Conservation (phyloP, 37 sponge, comb jelly and placozoan genomes). For the Spongia lamella region DNA sequence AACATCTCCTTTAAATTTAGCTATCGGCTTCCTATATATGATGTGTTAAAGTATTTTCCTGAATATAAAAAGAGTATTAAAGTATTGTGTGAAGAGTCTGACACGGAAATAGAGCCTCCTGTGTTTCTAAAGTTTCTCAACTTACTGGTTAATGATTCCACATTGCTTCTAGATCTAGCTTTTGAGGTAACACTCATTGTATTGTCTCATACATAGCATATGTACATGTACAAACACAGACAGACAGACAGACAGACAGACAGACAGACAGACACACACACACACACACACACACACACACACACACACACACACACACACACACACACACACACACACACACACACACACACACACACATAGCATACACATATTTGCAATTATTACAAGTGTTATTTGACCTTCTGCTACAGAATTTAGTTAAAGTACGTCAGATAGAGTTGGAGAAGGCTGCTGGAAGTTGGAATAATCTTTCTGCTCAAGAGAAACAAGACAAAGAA, state of each 20-base stretch:
- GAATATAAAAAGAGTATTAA: conserved; percentile 57
- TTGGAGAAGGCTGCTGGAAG: conserved; percentile 34
- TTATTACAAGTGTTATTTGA: too few species aligned
- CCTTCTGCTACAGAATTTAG: conserved; percentile 38
- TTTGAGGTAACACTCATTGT: conserved; percentile 44
- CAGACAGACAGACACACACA: too few species aligned
- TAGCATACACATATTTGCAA: too few species aligned
- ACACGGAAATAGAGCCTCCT: conserved; percentile 28
- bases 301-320: too few species aligned
- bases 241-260: too few species aligned
- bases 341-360: too few species aligned
- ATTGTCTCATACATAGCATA: not conserved
- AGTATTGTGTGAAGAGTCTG: conserved; percentile 47
- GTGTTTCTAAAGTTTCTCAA: conserved; percentile 85
- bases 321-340: too few species aligned
- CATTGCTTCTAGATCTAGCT: conserved; percentile 89
- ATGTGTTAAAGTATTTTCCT: conserved; percentile 54
- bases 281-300: too few species aligned
- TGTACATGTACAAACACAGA: too few species aligned
- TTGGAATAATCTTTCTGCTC: conserved; percentile 55
- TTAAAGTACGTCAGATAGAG: conserved; percentile 54
- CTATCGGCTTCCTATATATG: conserved; percentile 89
- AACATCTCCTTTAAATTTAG: conserved; percentile 6
- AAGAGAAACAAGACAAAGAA: conserved; percentile 61
- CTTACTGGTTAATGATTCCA: conserved; percentile 96